These are phyloP conservation scores for Cyclura pinguis DNA, from an alignment of 2,797 vertebrate species.

Conservation along the genomic window DNA sequence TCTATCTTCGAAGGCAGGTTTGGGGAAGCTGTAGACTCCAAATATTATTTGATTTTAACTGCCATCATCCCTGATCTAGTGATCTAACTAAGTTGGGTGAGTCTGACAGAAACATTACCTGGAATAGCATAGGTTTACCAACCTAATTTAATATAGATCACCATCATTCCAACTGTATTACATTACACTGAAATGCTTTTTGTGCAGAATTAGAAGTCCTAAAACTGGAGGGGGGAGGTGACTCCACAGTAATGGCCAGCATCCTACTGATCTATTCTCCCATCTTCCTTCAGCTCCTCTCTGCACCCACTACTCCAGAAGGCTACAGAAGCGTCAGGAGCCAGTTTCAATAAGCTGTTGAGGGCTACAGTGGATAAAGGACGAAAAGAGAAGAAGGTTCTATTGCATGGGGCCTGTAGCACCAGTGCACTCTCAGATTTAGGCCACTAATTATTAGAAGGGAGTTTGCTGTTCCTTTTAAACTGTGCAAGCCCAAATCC, in stretches of 20 bases:
- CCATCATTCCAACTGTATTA: no score
- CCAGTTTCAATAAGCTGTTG: no score
- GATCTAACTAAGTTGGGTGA: not conserved
- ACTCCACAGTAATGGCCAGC: not conserved
- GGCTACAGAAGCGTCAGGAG: no score
- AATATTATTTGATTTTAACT: not conserved
- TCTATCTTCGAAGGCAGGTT: not conserved
- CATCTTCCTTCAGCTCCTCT: no score
- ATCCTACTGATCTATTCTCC: no score
- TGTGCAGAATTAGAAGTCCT: no score
- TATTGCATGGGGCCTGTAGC: not conserved
- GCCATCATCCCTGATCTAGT: not conserved
- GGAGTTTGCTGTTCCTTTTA: not conserved
- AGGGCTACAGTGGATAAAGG: not conserved
- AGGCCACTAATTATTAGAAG: not conserved
- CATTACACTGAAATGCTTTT: not conserved
- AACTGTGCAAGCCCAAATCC: not conserved
- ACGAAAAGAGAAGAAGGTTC: not conserved
- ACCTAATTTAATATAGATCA: not conserved
- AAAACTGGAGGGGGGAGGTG: not conserved
- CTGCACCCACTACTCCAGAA: no score
- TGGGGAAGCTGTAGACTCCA: not conserved
- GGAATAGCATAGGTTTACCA: not conserved
- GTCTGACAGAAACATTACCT: not conserved
- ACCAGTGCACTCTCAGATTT: not conserved